Percentiles rank a stretch among this genome's conserved stretches.
Conservation (phyloP, 2,888 invertebrate genomes). For the Notocelia uddmanniana region DNA sequence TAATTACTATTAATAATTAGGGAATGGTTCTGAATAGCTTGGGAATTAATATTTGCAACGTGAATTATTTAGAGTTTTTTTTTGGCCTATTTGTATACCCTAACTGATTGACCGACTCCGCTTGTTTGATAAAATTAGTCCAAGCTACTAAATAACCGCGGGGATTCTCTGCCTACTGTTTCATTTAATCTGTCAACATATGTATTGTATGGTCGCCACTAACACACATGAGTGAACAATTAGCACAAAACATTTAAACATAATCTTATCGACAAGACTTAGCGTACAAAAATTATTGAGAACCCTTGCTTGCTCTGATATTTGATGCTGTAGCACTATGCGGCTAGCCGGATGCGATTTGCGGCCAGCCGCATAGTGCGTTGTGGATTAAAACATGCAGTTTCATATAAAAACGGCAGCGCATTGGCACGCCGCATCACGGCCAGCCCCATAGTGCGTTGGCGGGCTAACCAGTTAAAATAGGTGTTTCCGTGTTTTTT, state of each 20-base stretch:
- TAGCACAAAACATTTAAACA: background rate
- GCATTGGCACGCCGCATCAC: too few species aligned
- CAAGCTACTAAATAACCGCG: background rate
- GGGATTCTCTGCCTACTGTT: background rate
- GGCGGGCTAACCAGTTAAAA: conserved; percentile 20
- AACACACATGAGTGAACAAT: background rate
- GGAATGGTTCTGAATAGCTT: background rate
- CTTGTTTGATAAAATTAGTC: background rate
- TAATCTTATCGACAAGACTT: background rate
- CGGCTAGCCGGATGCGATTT: too few species aligned
- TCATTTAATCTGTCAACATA: conserved; percentile 1
- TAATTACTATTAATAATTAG: too few species aligned
- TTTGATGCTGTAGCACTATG: background rate
- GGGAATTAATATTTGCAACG: background rate
- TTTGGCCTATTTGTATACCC: too few species aligned
- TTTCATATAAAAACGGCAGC: too few species aligned
- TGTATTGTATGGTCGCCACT: conserved; percentile 1
- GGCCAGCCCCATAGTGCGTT: too few species aligned
- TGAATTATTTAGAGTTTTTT: background rate
- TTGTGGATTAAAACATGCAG: too few species aligned
- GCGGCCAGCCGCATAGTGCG: too few species aligned
- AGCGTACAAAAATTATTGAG: background rate
- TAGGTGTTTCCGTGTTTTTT: conserved; percentile 20
- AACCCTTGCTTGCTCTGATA: background rate
- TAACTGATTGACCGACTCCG: background rate